These are phyloP conservation scores for Pterocles burchelli DNA, from an alignment of 2,113 vertebrate species.

Conservation along the genomic window DNA sequence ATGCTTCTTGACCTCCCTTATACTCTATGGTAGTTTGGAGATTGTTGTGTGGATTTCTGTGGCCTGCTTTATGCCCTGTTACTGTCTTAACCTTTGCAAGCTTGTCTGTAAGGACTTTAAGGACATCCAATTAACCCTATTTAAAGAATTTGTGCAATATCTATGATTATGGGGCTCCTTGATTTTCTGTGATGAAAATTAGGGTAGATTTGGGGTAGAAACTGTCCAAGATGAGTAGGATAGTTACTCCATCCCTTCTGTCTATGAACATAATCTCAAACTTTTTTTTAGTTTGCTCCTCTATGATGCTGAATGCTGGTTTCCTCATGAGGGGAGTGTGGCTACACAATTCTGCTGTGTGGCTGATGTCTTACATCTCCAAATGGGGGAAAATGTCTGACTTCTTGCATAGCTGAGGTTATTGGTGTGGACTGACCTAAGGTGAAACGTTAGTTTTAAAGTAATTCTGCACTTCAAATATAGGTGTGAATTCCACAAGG, in stretches of 20 bases:
- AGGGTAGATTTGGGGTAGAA: not conserved
- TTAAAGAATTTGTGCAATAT: not conserved
- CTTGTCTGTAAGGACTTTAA: not conserved
- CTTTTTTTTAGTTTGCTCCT: not conserved
- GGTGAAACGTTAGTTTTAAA: not conserved
- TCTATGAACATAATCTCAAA: not conserved
- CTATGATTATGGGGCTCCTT: not conserved
- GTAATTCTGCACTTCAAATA: not conserved
- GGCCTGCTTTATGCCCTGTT: not conserved
- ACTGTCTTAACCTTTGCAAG: not conserved
- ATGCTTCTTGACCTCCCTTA: not conserved
- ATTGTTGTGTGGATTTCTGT: not conserved
- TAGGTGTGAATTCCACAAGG: not conserved
- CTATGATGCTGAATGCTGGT: not conserved
- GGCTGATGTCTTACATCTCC: not conserved
- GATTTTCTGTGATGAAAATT: not conserved
- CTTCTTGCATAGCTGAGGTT: not conserved
- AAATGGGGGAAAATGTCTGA: not conserved
- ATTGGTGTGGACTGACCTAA: not conserved
- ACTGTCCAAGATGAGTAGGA: not conserved
- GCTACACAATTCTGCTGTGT: not conserved
- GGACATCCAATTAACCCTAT: too few species aligned
- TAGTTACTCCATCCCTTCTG: not conserved
- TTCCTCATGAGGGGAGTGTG: not conserved
- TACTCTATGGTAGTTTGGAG: fast-evolving